Evolutionary conservation across 1,140 invertebrate species (phyloP).

Genomic region (Bathynomus jamesi): DNA sequence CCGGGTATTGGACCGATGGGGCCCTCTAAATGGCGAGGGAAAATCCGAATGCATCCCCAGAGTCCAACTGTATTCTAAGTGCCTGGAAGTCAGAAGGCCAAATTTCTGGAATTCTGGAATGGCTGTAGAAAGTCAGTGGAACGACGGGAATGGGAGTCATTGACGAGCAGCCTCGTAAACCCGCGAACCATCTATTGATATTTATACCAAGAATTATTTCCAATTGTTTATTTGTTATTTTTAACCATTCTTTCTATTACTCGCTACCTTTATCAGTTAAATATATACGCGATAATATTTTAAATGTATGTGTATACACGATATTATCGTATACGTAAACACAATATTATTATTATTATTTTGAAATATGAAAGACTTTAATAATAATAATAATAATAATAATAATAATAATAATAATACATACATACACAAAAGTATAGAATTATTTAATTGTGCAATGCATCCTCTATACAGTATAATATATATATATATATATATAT

Average conservation of each 20-base stretch:
- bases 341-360: no score
- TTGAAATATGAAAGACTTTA: no score
- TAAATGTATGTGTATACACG: no score
- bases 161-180: background rate
- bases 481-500: no score
- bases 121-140: background rate
- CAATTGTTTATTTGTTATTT: background rate
- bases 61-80: background rate
- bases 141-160: background rate
- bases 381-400: no score
- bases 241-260: background rate
- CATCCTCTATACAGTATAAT: no score
- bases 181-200: background rate
- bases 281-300: no score
- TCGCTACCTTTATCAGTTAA: background rate
- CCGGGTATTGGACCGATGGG: background rate
- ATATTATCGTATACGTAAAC: no score
- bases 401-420: no score
- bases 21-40: background rate
- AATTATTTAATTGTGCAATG: no score
- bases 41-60: background rate
- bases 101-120: background rate
- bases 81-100: background rate
- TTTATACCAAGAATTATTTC: background rate
- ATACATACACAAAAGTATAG: no score